Percentiles rank a stretch among this genome's conserved stretches.
phyloP scores from a whole-genome alignment of 2,113 vertebrate species.

The Dissostichus mawsoni region DNA sequence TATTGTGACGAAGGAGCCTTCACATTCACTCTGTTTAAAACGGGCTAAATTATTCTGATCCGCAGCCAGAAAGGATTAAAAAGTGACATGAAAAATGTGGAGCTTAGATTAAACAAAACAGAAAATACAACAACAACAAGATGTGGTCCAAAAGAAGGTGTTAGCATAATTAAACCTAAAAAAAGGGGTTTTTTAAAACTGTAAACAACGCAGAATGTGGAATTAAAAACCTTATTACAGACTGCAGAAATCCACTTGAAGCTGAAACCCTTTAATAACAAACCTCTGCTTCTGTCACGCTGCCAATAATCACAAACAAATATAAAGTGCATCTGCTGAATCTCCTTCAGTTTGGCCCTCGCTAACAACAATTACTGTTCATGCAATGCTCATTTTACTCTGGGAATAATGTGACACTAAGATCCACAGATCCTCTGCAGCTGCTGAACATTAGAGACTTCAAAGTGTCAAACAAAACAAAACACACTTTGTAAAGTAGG shows the following conservation, averaged over 20 bases:
- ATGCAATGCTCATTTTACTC: background rate
- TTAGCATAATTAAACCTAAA: constrained; percentile 52
- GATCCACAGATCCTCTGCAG: constrained; percentile 2
- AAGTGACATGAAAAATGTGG: constrained; percentile 17
- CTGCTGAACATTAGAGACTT: background rate
- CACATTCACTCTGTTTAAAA: background rate
- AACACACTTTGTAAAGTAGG: too few species aligned
- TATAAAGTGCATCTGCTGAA: constrained; percentile 5
- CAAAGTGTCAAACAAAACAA: background rate
- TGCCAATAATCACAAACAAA: background rate
- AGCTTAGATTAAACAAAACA: constrained; percentile 19
- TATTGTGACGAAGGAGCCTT: background rate
- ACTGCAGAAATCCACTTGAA: background rate
- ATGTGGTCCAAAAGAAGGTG: constrained; percentile 15
- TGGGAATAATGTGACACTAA: background rate
- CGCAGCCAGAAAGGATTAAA: background rate
- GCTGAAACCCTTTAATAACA: constrained; percentile 13
- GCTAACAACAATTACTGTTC: constrained; percentile 3
- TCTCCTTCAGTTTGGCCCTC: constrained; percentile 5
- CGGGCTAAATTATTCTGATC: constrained; percentile 13
- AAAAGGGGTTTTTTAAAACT: background rate
- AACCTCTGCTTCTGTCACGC: background rate
- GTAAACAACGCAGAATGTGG: background rate
- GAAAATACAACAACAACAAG: constrained; percentile 5
- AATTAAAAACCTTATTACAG: background rate